A percentile compares a stretch with the other conserved stretches of the same genome.
phyloP scores from a whole-genome alignment of 2,888 invertebrate genomes.

The Polymixis flavicincta region DNA sequence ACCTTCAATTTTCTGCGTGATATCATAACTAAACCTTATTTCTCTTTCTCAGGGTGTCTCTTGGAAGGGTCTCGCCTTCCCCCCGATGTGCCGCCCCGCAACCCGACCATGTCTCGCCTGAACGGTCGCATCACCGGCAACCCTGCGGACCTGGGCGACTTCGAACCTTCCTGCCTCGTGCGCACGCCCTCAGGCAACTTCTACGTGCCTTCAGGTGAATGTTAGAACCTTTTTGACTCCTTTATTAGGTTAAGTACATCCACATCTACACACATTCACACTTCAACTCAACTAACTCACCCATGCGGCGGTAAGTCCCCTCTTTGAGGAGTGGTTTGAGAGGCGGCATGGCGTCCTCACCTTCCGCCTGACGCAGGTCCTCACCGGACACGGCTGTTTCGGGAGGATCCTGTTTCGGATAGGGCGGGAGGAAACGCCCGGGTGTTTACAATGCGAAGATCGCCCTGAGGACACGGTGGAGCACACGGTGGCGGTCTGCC shows the following conservation, averaged over 20 bases:
- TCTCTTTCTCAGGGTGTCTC: conserved; percentile 93
- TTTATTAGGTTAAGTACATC: conserved; percentile 47
- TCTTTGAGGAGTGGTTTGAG: no score
- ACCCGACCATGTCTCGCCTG: conserved; percentile 97
- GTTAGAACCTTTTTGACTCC: conserved; percentile 68
- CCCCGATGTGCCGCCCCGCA: conserved; percentile 96
- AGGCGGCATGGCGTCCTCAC: no score
- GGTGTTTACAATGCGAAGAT: no score
- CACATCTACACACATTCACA: conserved; percentile 11
- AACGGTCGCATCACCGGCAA: conserved; percentile 97
- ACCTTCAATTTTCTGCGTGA: background rate
- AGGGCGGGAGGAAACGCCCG: no score
- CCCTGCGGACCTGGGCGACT: conserved; percentile 94
- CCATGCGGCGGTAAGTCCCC: no score
- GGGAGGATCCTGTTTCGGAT: no score
- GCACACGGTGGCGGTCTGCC: no score
- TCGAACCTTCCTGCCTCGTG: conserved; percentile 97
- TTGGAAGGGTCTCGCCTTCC: conserved; percentile 96
- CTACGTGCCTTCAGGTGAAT: conserved; percentile 96
- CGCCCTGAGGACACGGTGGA: no score
- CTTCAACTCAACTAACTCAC: background rate
- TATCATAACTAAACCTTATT: conserved; percentile 7
- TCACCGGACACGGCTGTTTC: no score
- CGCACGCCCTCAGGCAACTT: conserved; percentile 98
- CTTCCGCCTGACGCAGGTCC: no score